Conservation (phyloP, 2,797 vertebrate species). For the Malurus leucopterus region DNA sequence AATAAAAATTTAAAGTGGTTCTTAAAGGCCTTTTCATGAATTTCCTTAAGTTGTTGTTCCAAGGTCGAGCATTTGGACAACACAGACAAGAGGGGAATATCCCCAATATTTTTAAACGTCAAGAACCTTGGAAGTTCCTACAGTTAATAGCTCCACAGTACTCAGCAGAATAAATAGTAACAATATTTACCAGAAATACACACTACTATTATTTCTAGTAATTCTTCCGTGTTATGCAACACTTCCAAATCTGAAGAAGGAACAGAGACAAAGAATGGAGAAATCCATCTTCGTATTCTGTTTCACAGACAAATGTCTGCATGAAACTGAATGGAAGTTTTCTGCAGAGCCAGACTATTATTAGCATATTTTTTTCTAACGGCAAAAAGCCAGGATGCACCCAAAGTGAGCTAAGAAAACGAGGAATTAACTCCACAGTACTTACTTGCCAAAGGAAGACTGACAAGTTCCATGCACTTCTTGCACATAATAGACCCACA, state of each 20-base stretch:
- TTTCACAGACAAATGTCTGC: not conserved
- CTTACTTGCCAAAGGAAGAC: conserved; percentile 88
- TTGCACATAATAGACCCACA: conserved; percentile 98
- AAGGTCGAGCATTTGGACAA: not conserved
- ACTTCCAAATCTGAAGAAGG: not conserved
- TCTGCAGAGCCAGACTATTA: not conserved
- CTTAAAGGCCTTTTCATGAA: not conserved
- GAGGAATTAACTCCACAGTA: not conserved
- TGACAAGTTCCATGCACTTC: conserved; percentile 90
- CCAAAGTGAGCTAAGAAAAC: not conserved
- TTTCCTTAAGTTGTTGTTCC: not conserved
- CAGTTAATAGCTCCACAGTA: not conserved
- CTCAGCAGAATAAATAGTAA: not conserved
- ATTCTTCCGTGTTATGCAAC: not conserved
- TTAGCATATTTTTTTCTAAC: not conserved
- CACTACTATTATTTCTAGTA: not conserved
- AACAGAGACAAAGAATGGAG: not conserved
- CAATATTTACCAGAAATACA: not conserved
- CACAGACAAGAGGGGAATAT: not conserved
- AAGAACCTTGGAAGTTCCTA: not conserved
- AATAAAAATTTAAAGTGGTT: not conserved
- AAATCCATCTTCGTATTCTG: not conserved
- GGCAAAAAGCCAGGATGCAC: not conserved
- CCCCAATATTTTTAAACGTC: not conserved
- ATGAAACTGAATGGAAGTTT: not conserved